Conservation (phyloP, 2,113 vertebrate species). For the Bubo blakistoni region DNA sequence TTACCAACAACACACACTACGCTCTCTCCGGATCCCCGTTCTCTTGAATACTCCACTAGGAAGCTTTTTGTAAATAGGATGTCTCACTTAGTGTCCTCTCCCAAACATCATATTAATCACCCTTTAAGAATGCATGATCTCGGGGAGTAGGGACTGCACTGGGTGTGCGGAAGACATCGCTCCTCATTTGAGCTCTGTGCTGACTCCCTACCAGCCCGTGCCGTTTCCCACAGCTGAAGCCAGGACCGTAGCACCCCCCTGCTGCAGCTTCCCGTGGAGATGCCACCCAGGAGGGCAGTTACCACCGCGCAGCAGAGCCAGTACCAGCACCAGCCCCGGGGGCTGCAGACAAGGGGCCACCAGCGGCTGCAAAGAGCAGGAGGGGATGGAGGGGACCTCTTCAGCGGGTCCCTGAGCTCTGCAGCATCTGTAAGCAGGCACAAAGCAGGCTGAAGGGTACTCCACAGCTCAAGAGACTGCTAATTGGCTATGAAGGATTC, state of each 20-base stretch:
- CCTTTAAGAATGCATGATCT: not conserved
- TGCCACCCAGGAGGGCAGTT: not conserved
- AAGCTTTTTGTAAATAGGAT: not conserved
- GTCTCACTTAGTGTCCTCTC: not conserved
- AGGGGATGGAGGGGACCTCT: not conserved
- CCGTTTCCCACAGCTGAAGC: accelerated
- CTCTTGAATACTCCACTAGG: not conserved
- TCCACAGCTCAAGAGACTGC: not conserved
- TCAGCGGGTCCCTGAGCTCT: not conserved
- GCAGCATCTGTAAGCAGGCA: not conserved
- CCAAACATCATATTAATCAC: not conserved
- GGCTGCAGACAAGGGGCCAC: not conserved
- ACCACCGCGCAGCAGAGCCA: accelerated
- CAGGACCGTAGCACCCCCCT: accelerated
- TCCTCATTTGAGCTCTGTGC: not conserved
- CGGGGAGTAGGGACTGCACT: accelerated
- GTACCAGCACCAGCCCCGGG: no score
- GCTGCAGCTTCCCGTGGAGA: accelerated
- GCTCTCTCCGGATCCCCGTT: not conserved
- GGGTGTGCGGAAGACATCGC: accelerated
- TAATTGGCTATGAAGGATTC: not conserved
- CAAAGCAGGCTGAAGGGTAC: not conserved
- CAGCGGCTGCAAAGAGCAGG: not conserved
- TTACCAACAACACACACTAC: not conserved
- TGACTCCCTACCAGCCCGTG: accelerated